Base-by-base conservation (phyloP, 2,888 invertebrate genomes). In the Chrysopilus asiliformis region DNA sequence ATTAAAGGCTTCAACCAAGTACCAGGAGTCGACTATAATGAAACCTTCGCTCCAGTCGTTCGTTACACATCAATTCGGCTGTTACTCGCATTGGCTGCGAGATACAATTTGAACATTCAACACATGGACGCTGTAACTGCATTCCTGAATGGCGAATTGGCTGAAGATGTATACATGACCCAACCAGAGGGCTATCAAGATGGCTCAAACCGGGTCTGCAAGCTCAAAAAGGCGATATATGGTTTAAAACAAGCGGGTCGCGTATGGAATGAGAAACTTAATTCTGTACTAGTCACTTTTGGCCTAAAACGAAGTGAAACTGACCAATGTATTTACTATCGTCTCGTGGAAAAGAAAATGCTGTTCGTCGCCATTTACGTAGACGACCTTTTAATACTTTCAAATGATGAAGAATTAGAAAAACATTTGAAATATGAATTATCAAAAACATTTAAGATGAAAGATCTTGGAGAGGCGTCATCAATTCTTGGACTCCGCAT, bases 281-380 rank as follows among this genome's bases (percentile, higher is more conserved):
- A 39, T 29, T 12, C 37, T 17, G 29, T 28, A n/a, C 24, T 43
- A 3, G 25, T 38, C 17, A 18, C 13, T 24, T 33, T 38, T 36
- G 41, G 35, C 8, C 17, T 31, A 20, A 20, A 8, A 17, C 10
- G 3, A 22, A 34, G 30, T 4, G 30, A 34, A 22, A 10, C 18
- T 19, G 40, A 44, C 18, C 38, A 33, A 16, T 44, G 39, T 15
- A 32, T 43, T 4, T 39, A 41, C 35, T 20, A n/a, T n/a, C n/a
- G n/a, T n/a, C n/a, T n/a, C n/a, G n/a, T n/a, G n/a, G n/a, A n/a
- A 19, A 38, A 16, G 13, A 27, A 12, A 25, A 41, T 41, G 40
- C 27, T 45, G 17, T 44, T 46, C 32, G 36, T 50, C 6, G 46
- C 45, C 19, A 35, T 49, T 14, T 49, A 48, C 28, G 47, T 47